Evolutionary conservation across 2,113 vertebrate genomes (phyloP), one percentile per base, ranked within the genome.

Genomic region (Chrysochloris asiatica): DNA sequence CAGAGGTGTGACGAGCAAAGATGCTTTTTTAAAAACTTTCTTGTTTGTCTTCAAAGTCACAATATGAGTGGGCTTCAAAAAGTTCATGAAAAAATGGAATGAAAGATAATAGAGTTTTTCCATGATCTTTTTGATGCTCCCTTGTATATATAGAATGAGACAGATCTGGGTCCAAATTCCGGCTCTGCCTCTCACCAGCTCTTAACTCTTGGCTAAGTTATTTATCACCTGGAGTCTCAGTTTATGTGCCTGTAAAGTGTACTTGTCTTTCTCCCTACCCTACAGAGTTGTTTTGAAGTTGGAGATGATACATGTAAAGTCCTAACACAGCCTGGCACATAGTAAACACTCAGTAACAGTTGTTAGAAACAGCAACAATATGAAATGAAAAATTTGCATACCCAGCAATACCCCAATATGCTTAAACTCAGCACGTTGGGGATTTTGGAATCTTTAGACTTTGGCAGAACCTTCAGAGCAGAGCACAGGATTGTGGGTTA

Each of bases 341-440:
- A 38, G 56, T 41, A 77, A 67, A 48, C 28, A 38, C 45, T 86
- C 50, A 77, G 21, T 24, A 69, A 50, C 50, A 22, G 22, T 76
- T 41, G 10, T 26, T 30, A 56, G 85, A 65, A 56, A 48, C 59
- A 36, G n/a, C 12, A 67, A 13, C 28, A 22, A 19, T 3, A 4
- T 19, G 33, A 12, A 38, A 69, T 24, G 33, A 22, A 45, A 69
- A 69, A 69, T 50, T 52, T 50, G 45, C 1, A 0, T 14, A 0
- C 4, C 33, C 36, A 36, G 81, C n/a, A 22, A 0, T 14, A 3
- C 30, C 47, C 26, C 33, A 2, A 0, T 3, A 3, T 3, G 3
- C 4, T 1, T 36, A n/a, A 16, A 33, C 36, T n/a, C n/a, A 59
- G 48, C 21, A 24, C 48, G 4, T 5, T 4, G 14, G 24, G 41